Percentiles rank a stretch among this genome's conserved stretches.
Evolutionary conservation across 2,888 invertebrate species (phyloP).

Genomic region (Lasius fuliginosus): DNA sequence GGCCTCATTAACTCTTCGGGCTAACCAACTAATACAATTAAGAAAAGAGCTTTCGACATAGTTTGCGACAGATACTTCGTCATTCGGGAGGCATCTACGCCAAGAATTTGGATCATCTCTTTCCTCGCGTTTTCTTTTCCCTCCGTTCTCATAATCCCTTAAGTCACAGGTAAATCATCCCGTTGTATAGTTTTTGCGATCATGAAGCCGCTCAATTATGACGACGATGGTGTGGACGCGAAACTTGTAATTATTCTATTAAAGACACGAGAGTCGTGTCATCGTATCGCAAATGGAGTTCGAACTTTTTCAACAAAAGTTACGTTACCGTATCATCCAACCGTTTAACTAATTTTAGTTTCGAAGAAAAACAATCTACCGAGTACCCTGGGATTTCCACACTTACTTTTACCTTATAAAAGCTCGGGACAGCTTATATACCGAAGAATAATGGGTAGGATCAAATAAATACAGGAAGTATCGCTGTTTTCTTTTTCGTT

Average conservation of each 20-base stretch:
- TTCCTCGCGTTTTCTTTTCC: neutral
- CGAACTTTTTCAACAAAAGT: slow-evolving; percentile 16
- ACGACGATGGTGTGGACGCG: neutral
- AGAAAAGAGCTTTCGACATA: neutral
- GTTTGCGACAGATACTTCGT: neutral
- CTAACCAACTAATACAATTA: slow-evolving; percentile 29
- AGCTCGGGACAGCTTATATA: neutral
- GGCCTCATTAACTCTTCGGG: slow-evolving; percentile 34
- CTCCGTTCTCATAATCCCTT: neutral
- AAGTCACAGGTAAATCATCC: slow-evolving; percentile 10
- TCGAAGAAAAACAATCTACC: slow-evolving; percentile 21
- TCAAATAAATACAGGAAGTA: slow-evolving; percentile 13
- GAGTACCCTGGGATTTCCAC: neutral
- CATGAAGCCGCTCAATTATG: slow-evolving; percentile 29
- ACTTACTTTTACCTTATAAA: neutral
- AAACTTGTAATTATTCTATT: slow-evolving; percentile 44
- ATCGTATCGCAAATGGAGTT: slow-evolving; percentile 21
- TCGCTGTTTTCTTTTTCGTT: neutral
- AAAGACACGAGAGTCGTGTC: slow-evolving; percentile 21
- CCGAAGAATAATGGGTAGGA: slow-evolving; percentile 9
- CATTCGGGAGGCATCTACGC: neutral
- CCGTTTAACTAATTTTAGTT: slow-evolving; percentile 41
- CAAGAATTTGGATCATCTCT: neutral
- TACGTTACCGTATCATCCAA: neutral
- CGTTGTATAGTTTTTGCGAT: slow-evolving; percentile 34